These are phyloP conservation scores for Zaprionus gabonicus DNA, from an alignment of 1,140 invertebrate species.

Conservation along the genomic window DNA sequence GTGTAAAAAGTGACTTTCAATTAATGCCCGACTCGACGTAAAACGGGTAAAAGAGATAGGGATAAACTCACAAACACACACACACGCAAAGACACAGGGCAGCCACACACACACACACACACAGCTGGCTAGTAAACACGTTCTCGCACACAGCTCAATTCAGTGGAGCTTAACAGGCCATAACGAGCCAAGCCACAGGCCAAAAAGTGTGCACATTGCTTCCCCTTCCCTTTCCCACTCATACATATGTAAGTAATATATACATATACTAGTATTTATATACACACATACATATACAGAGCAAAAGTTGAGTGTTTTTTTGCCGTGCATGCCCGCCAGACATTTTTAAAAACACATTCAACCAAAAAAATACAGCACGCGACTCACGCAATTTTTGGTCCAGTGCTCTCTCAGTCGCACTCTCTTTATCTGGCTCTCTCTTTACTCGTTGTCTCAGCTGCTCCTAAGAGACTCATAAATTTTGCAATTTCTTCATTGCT, in stretches of 20 bases:
- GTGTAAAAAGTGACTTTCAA: constrained; percentile 53
- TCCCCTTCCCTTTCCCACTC: not conserved
- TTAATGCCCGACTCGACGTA: constrained; percentile 52
- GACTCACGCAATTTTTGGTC: constrained; percentile 39
- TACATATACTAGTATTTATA: constrained; percentile 11
- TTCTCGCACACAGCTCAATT: constrained; percentile 58
- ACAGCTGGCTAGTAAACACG: constrained; percentile 22
- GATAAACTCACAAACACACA: constrained; percentile 2
- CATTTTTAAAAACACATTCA: constrained; percentile 75
- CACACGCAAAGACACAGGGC: not conserved
- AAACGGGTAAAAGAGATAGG: constrained; percentile 1
- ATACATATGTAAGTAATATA: constrained; percentile 7
- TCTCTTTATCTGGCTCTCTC: not conserved
- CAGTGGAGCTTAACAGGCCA: constrained; percentile 74
- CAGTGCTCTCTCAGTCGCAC: not conserved
- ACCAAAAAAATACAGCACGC: constrained; percentile 29
- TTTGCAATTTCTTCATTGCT: constrained; percentile 77
- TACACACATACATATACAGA: constrained; percentile 19
- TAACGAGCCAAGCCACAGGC: constrained; percentile 75
- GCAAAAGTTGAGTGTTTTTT: constrained; percentile 39
- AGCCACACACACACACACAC: not conserved
- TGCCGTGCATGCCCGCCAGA: constrained; percentile 59
- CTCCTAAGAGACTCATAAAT: constrained; percentile 73
- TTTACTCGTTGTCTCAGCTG: not conserved
- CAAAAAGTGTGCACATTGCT: constrained; percentile 45